These are phyloP conservation scores for Rallus limicola DNA, from an alignment of 2,113 vertebrate species.

Conservation along the genomic window DNA sequence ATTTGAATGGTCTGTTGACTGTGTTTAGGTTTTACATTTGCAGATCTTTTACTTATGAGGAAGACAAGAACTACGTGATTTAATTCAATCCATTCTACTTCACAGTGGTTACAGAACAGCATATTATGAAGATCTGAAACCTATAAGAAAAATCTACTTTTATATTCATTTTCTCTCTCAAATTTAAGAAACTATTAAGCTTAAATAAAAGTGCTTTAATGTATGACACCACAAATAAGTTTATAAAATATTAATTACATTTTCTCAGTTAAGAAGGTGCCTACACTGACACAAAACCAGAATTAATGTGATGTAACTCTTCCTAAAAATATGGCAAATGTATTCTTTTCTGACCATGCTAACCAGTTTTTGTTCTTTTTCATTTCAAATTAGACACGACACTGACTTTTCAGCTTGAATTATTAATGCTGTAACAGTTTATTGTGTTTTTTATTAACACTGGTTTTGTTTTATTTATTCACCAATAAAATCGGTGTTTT, in stretches of 20 bases:
- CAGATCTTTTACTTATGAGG: not conserved
- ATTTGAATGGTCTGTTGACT: not conserved
- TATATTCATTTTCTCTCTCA: not conserved
- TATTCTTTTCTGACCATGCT: not conserved
- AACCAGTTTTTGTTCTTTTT: not conserved
- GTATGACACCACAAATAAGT: not conserved
- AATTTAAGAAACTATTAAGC: not conserved
- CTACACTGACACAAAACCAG: not conserved
- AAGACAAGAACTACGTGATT: not conserved
- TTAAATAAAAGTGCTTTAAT: not conserved
- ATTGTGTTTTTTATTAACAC: not conserved
- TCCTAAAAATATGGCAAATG: not conserved
- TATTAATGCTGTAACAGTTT: not conserved
- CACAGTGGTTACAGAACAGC: not conserved
- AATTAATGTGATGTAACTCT: not conserved
- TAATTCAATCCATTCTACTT: not conserved
- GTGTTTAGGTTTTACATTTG: not conserved
- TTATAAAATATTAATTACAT: not conserved
- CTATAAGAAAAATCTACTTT: not conserved
- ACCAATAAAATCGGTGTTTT: accelerated
- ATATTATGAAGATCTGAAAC: not conserved
- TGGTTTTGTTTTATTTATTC: not conserved
- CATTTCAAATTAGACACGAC: not conserved
- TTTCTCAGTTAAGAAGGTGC: not conserved
- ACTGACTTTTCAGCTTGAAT: not conserved